Conservation (phyloP, 2,797 vertebrate genomes). For the Dallia pectoralis region DNA sequence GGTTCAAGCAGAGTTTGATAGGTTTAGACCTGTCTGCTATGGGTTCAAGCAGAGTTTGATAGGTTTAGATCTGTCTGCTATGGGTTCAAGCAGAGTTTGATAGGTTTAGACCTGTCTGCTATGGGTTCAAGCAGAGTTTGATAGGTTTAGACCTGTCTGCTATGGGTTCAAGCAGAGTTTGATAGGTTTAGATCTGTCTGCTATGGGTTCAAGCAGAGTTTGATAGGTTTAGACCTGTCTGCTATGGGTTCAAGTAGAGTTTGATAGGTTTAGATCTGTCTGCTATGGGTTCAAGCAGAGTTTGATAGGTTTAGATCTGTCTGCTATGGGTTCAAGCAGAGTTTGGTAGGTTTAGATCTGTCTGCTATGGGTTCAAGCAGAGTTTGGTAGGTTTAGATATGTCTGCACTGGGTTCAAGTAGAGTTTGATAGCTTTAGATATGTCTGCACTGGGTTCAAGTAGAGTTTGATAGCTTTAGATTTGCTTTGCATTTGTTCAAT, state of each 20-base stretch:
- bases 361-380: not conserved
- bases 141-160: not conserved
- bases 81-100: not conserved
- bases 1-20: not conserved
- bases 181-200: not conserved
- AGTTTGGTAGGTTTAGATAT: not conserved
- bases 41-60: not conserved
- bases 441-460: not conserved
- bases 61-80: not conserved
- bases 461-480: not conserved
- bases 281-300: not conserved
- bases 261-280: constrained; percentile 2
- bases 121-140: not conserved
- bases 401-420: not conserved
- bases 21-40: not conserved
- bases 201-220: not conserved
- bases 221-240: not conserved
- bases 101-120: not conserved
- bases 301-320: constrained; percentile 4
- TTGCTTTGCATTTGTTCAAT: constrained; percentile 8
- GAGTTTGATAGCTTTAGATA: not conserved
- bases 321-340: not conserved
- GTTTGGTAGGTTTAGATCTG: constrained; percentile 1
- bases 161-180: not conserved
- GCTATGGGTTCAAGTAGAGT: not conserved